Conservation (phyloP, 2,113 vertebrate genomes). For the Chaenocephalus aceratus region DNA sequence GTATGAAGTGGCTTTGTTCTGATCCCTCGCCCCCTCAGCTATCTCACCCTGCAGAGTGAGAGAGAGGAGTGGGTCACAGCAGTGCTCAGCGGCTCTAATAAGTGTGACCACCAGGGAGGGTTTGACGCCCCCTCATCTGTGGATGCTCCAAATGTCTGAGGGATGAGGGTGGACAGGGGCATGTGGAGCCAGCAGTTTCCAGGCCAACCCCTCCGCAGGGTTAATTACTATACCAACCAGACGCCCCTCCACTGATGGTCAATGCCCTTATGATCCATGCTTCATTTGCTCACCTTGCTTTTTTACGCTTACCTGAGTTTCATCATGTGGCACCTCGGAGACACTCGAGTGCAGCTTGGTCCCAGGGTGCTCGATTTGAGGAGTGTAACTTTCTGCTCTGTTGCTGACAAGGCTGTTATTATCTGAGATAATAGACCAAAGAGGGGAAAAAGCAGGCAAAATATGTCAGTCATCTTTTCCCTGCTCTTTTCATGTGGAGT, state of each 20-base stretch:
- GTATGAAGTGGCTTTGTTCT: slow-evolving; percentile 52
- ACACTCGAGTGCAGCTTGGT: slow-evolving; percentile 26
- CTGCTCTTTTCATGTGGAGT: slow-evolving; percentile 40
- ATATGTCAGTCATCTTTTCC: slow-evolving; percentile 60
- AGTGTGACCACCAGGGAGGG: slow-evolving; percentile 57
- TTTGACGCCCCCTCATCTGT: slow-evolving; percentile 69
- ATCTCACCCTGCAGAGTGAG: slow-evolving; percentile 20
- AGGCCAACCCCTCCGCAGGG: slow-evolving; percentile 65
- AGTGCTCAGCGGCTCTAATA: slow-evolving; percentile 60
- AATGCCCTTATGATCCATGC: slow-evolving; percentile 45
- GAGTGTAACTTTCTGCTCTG: slow-evolving; percentile 74
- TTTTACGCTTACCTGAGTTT: slow-evolving; percentile 60
- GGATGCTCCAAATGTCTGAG: slow-evolving; percentile 57
- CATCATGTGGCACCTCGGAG: slow-evolving; percentile 55
- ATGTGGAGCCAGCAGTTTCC: slow-evolving; percentile 65
- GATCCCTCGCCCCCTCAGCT: neutral
- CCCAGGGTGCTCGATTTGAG: slow-evolving; percentile 52
- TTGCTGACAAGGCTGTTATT: slow-evolving; percentile 75
- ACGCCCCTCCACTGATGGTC: slow-evolving; percentile 61
- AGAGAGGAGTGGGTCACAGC: slow-evolving; percentile 55
- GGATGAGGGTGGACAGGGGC: slow-evolving; percentile 57
- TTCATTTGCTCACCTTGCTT: slow-evolving; percentile 62
- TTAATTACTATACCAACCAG: slow-evolving; percentile 76
- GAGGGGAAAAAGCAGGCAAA: slow-evolving; percentile 14
- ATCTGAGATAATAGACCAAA: slow-evolving; percentile 56